phyloP scores from a whole-genome alignment of 2,888 invertebrate species.

The Cephonodes hylas region DNA sequence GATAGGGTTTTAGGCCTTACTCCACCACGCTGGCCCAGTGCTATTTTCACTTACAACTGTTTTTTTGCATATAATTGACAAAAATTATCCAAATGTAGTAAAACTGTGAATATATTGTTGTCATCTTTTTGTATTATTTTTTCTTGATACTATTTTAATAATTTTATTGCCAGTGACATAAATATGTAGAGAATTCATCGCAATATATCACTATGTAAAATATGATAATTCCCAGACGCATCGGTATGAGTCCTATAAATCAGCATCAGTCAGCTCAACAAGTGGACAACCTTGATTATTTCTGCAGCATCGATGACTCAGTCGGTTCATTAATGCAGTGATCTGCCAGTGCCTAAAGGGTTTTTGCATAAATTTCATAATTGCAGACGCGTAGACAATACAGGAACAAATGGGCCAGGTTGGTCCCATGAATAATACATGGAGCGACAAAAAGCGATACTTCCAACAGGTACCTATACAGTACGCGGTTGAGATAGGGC shows the following conservation, averaged over 20 bases:
- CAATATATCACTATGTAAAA: neutral
- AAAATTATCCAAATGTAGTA: too few relatives aligned
- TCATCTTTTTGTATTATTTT: too few relatives aligned
- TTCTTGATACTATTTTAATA: too few relatives aligned
- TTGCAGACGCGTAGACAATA: conserved; percentile 75
- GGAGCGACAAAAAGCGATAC: conserved; percentile 50
- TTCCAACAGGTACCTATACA: conserved; percentile 47
- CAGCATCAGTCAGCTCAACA: conserved; percentile 63
- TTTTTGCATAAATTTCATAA: conserved; percentile 73
- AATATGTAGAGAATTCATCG: too few relatives aligned
- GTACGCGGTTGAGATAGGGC: conserved; percentile 46
- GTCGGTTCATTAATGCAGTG: conserved; percentile 50
- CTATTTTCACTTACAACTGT: too few relatives aligned
- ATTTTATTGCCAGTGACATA: neutral
- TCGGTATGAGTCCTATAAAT: conserved; percentile 70
- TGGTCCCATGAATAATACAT: conserved; percentile 70
- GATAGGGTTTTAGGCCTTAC: too few relatives aligned
- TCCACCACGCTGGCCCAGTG: too few relatives aligned
- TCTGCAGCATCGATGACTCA: conserved; percentile 59
- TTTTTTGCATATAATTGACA: too few relatives aligned
- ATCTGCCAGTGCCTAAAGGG: conserved; percentile 74
- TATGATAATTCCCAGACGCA: conserved; percentile 46
- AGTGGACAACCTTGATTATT: conserved; percentile 70
- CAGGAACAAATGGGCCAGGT: conserved; percentile 66
- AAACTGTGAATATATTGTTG: too few relatives aligned